Evolutionary conservation across 2,113 vertebrate genomes (phyloP).

Genomic region (Hemichromis elongatus): DNA sequence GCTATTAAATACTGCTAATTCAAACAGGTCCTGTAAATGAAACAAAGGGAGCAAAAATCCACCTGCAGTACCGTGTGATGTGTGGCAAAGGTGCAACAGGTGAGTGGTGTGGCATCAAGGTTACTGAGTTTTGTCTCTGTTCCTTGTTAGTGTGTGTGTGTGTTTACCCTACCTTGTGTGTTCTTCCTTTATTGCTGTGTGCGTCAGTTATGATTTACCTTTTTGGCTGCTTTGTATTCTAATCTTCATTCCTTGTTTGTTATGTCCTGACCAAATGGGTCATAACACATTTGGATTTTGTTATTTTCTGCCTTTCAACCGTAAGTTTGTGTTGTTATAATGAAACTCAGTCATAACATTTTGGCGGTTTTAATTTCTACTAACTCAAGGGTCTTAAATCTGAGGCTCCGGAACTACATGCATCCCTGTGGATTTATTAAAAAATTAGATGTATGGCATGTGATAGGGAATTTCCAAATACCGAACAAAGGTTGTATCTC

Average conservation of each 20-base stretch:
- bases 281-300: neutral
- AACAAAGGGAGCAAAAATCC: neutral
- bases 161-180: neutral
- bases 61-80: neutral
- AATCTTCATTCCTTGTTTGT: neutral
- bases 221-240: neutral
- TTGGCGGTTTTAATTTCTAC: too few species aligned
- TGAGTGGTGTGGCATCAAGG: neutral
- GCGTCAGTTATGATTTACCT: neutral
- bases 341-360: too few species aligned
- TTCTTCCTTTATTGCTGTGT: neutral
- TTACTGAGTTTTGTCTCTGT: neutral
- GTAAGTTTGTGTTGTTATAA: neutral
- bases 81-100: neutral
- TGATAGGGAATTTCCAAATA: too few species aligned
- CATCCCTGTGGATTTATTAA: too few species aligned
- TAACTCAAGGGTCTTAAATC: too few species aligned
- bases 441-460: too few species aligned
- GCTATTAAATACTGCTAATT: too few species aligned
- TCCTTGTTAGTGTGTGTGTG: neutral
- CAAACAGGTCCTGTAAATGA: neutral
- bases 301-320: neutral
- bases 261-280: accelerated
- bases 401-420: too few species aligned
- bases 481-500: too few species aligned